A percentile compares a stretch with the other conserved stretches of the same genome.
phyloP scores from a whole-genome alignment of 2,113 vertebrate genomes.

The Lepidothrix coronata region DNA sequence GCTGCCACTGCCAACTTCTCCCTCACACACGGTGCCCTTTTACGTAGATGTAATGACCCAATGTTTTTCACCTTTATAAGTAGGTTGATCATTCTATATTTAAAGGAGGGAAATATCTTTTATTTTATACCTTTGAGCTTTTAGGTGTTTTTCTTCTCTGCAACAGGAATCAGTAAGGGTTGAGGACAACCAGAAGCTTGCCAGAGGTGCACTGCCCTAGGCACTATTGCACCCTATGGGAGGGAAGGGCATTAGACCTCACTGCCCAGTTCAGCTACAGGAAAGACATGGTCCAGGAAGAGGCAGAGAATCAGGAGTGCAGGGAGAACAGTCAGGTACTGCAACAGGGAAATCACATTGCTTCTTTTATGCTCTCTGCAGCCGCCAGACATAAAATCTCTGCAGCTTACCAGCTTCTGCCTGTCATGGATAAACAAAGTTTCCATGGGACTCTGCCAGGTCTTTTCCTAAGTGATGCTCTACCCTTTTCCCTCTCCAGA shows the following conservation, averaged over 20 bases:
- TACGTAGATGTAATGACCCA: fast-evolving
- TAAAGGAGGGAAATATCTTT: background rate
- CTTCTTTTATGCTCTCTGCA: background rate
- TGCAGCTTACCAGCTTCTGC: background rate
- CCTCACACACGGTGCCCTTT: background rate
- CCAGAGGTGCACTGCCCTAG: background rate
- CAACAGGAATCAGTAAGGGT: background rate
- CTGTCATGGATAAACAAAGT: background rate
- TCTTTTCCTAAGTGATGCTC: background rate
- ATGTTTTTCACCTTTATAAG: background rate
- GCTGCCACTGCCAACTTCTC: background rate
- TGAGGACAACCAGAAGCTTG: background rate
- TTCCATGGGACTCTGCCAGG: background rate
- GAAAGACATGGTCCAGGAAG: fast-evolving
- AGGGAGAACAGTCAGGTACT: background rate
- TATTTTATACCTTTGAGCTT: background rate
- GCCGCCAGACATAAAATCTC: background rate
- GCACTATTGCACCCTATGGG: fast-evolving
- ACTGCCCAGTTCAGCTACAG: background rate
- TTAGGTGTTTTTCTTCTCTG: background rate
- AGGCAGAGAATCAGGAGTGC: background rate
- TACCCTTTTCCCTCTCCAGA: background rate
- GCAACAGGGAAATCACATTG: background rate
- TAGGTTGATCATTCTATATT: background rate
- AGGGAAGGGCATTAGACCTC: background rate